Conservation (phyloP, 2,888 invertebrate species). For the Tillus elongatus region DNA sequence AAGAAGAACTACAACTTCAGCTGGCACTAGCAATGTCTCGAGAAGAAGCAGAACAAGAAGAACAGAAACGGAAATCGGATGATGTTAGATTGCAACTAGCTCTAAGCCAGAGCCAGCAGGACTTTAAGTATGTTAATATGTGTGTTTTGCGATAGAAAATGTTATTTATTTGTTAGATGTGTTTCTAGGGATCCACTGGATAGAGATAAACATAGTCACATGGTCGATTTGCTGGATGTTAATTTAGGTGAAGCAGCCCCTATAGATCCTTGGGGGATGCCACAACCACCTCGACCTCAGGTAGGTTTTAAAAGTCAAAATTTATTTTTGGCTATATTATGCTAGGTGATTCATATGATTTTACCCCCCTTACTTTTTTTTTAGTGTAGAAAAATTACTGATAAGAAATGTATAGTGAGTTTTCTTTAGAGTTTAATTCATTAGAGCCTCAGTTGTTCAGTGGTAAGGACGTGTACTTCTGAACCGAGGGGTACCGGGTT, state of each 20-base stretch:
- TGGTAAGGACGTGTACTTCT: too few relatives aligned
- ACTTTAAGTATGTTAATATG: conserved; percentile 71
- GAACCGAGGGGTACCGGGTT: too few relatives aligned
- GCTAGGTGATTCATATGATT: too few relatives aligned
- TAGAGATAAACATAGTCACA: conserved; percentile 62
- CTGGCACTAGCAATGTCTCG: conserved; percentile 96
- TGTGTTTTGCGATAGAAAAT: too few relatives aligned
- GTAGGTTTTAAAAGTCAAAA: conserved; percentile 40
- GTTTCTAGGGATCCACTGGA: too few relatives aligned
- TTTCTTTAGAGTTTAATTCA: too few relatives aligned
- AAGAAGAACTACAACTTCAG: conserved; percentile 96
- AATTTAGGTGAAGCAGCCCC: conserved; percentile 56
- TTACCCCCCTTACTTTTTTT: too few relatives aligned
- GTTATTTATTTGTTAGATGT: too few relatives aligned
- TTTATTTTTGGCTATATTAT: too few relatives aligned
- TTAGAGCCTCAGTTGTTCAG: too few relatives aligned
- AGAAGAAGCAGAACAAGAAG: conserved; percentile 97
- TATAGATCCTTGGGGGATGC: conserved; percentile 69
- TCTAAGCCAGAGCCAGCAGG: conserved; percentile 84
- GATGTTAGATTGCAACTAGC: conserved; percentile 94
- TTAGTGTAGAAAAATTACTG: too few relatives aligned
- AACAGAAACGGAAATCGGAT: conserved; percentile 86
- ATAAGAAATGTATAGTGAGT: too few relatives aligned
- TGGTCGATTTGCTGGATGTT: conserved; percentile 77
- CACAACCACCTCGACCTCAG: conserved; percentile 50